These are phyloP conservation scores for Gymnarchus niloticus DNA, from an alignment of 2,113 vertebrate species.

Conservation along the genomic window DNA sequence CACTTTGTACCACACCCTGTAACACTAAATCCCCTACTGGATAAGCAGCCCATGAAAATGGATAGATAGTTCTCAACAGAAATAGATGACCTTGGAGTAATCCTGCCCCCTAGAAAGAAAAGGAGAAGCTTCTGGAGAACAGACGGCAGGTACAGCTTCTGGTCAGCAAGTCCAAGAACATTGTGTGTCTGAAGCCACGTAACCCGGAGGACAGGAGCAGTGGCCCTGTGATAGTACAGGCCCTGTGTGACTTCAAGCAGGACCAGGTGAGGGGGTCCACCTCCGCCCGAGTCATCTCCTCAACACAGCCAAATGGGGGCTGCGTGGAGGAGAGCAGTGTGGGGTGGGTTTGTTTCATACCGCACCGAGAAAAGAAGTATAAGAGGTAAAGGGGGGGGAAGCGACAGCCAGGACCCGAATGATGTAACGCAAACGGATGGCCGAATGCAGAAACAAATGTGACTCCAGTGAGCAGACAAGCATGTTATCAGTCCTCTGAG, in stretches of 20 bases:
- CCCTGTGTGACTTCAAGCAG: slow-evolving; percentile 94
- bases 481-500: neutral
- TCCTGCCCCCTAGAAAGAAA: slow-evolving; percentile 69
- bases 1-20: too few species aligned
- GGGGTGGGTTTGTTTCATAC: neutral
- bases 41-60: neutral
- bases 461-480: neutral
- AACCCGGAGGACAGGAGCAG: slow-evolving; percentile 80
- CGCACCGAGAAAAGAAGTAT: neutral
- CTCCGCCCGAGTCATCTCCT: neutral
- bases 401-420: too few species aligned
- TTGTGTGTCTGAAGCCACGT: slow-evolving; percentile 86
- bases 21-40: neutral
- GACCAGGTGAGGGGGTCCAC: slow-evolving; percentile 73
- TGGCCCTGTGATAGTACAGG: slow-evolving; percentile 77
- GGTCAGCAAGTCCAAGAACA: slow-evolving; percentile 86
- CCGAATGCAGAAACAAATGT: too few species aligned
- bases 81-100: too few species aligned
- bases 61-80: too few species aligned
- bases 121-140: slow-evolving; percentile 82
- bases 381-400: too few species aligned
- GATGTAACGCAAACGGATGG: too few species aligned
- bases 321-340: neutral
- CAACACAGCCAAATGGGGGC: neutral
- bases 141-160: slow-evolving; percentile 88